Percentiles rank a stretch among this genome's conserved stretches.
Evolutionary conservation across 2,888 invertebrate species (phyloP).

Genomic region (Tigriopus californicus): DNA sequence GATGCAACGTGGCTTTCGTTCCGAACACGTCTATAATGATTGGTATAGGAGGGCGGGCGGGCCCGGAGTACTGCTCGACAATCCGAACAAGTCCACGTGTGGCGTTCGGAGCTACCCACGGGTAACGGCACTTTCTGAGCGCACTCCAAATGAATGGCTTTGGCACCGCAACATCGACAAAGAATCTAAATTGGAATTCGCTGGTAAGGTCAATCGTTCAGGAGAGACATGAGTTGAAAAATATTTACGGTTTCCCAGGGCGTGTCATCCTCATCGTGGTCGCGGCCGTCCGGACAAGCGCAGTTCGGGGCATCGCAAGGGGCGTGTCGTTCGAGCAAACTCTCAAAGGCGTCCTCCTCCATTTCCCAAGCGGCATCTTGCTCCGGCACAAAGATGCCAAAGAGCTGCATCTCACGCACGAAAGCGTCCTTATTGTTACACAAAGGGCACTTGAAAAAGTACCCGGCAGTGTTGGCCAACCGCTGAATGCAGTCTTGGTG

Average conservation of each 20-base stretch:
- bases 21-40: no score
- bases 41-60: no score
- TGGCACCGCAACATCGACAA: conserved; percentile 37
- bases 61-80: no score
- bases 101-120: not conserved
- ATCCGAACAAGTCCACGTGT: not conserved
- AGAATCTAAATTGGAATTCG: conserved; percentile 21
- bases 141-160: conserved; percentile 35
- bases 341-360: conserved; percentile 51
- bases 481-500: conserved; percentile 30
- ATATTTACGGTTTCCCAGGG: conserved; percentile 32
- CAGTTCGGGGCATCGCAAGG: conserved; percentile 42
- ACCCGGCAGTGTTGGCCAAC: conserved; percentile 53
- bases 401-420: conserved; percentile 38
- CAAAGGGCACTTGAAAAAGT: conserved; percentile 63
- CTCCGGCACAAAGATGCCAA: conserved; percentile 60
- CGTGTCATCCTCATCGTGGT: conserved; percentile 28
- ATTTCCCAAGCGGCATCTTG: conserved; percentile 68
- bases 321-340: conserved; percentile 42
- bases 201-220: no score
- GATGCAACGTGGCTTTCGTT: no score
- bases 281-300: conserved; percentile 38
- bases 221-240: no score
- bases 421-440: conserved; percentile 50
- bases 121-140: conserved; percentile 20